Conservation (phyloP, 2,113 vertebrate species). For the Emberiza fucata region DNA sequence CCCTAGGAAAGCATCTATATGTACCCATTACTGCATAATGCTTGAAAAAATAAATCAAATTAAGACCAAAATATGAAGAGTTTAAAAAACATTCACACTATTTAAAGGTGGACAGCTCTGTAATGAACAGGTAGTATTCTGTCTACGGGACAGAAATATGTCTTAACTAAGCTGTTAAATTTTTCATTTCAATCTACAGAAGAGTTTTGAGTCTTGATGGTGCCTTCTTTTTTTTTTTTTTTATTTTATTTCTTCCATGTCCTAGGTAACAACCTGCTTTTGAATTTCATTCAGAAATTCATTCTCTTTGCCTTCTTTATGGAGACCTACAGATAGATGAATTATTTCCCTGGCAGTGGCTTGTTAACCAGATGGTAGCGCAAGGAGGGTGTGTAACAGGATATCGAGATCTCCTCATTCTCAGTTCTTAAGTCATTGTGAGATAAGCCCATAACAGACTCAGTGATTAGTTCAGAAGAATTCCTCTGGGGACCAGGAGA, state of each 20-base stretch:
- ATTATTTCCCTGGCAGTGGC: not conserved
- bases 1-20: not conserved
- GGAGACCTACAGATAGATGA: not conserved
- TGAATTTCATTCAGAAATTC: not conserved
- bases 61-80: not conserved
- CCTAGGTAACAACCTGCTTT: not conserved
- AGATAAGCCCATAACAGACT: not conserved
- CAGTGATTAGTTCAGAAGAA: slow-evolving; percentile 26
- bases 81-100: not conserved
- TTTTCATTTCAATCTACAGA: not conserved
- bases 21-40: not conserved
- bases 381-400: not conserved
- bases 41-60: not conserved
- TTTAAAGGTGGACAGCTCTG: not conserved
- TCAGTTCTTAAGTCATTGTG: not conserved
- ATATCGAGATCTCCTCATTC: not conserved
- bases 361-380: not conserved
- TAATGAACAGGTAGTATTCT: not conserved
- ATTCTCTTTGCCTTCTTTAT: not conserved
- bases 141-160: not conserved
- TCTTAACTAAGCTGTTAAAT: not conserved
- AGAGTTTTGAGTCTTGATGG: not conserved
- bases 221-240: not conserved
- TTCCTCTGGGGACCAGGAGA: not conserved
- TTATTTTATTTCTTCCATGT: not conserved